phyloP scores from a whole-genome alignment of 2,113 vertebrate genomes.

The Bubo bubo region DNA sequence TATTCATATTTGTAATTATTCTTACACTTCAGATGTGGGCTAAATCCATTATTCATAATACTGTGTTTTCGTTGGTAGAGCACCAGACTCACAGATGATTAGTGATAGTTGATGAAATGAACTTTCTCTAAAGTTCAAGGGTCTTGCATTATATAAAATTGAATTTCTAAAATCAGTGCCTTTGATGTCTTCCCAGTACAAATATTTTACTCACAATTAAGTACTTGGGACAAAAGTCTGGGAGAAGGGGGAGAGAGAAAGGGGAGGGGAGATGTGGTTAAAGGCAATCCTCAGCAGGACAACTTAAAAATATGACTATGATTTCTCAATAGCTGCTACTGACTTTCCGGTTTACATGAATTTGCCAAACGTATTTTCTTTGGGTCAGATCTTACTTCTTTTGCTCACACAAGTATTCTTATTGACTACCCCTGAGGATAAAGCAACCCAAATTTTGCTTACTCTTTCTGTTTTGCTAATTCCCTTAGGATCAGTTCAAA shows the following conservation, averaged over 20 bases:
- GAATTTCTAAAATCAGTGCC: slow-evolving; percentile 52
- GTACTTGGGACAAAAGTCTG: slow-evolving; percentile 37
- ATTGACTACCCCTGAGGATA: neutral
- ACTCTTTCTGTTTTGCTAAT: neutral
- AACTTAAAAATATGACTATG: slow-evolving; percentile 47
- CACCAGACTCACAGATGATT: slow-evolving; percentile 68
- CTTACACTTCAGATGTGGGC: slow-evolving; percentile 42
- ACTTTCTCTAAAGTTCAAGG: slow-evolving; percentile 66
- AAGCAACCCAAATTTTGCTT: slow-evolving; percentile 17
- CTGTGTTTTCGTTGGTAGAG: slow-evolving; percentile 75
- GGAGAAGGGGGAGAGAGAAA: neutral
- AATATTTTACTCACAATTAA: slow-evolving; percentile 65
- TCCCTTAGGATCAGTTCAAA: neutral
- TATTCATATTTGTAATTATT: slow-evolving; percentile 39
- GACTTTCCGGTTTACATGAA: slow-evolving; percentile 61
- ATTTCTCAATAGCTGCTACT: slow-evolving; percentile 60
- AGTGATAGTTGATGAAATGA: slow-evolving; percentile 67
- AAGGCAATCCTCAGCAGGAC: slow-evolving; percentile 33
- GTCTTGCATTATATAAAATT: slow-evolving; percentile 60
- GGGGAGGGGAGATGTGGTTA: slow-evolving; percentile 32
- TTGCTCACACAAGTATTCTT: slow-evolving; percentile 21
- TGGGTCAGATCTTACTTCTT: slow-evolving; percentile 20
- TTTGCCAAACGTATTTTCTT: slow-evolving; percentile 52
- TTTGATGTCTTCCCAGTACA: slow-evolving; percentile 72
- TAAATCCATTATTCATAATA: slow-evolving; percentile 63